Evolutionary conservation across 1,140 invertebrate species (phyloP).

Genomic region (Sarcophaga bullata): DNA sequence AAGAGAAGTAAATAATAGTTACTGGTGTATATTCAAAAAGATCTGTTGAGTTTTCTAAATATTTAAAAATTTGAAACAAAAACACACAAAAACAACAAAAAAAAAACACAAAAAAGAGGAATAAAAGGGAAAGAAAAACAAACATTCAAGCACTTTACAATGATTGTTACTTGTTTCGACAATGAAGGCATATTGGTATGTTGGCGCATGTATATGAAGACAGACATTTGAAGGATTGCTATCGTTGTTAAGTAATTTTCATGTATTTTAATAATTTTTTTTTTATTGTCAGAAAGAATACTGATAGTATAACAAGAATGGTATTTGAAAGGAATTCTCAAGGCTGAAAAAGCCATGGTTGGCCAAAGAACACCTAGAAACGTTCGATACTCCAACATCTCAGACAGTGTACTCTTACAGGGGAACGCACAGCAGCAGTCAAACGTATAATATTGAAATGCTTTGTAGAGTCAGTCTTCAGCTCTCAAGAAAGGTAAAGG

Average conservation of each 20-base stretch:
- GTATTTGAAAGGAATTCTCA: too few species aligned
- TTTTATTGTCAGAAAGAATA: too few species aligned
- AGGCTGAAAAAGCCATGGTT: too few species aligned
- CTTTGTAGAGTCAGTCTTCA: too few species aligned
- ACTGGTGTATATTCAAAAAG: neutral
- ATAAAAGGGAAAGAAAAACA: neutral
- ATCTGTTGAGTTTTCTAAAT: neutral
- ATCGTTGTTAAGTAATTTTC: neutral
- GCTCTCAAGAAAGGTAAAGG: too few species aligned
- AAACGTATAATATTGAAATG: too few species aligned
- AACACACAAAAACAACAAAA: neutral
- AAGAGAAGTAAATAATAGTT: neutral
- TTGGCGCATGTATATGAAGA: neutral
- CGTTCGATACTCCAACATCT: too few species aligned
- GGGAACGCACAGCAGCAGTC: too few species aligned
- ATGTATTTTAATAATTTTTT: too few species aligned
- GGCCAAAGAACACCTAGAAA: too few species aligned
- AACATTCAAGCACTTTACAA: neutral
- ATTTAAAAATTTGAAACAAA: neutral
- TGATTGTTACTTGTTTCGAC: slow-evolving; percentile 14
- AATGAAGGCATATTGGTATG: neutral
- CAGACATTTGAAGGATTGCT: neutral
- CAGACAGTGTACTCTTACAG: too few species aligned
- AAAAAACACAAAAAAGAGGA: neutral
- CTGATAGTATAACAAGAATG: too few species aligned